Percentiles rank a stretch among this genome's conserved stretches.
These are phyloP conservation scores for Trichogramma dendrolimi DNA, from an alignment of 2,888 invertebrate genomes.

Conservation along the genomic window DNA sequence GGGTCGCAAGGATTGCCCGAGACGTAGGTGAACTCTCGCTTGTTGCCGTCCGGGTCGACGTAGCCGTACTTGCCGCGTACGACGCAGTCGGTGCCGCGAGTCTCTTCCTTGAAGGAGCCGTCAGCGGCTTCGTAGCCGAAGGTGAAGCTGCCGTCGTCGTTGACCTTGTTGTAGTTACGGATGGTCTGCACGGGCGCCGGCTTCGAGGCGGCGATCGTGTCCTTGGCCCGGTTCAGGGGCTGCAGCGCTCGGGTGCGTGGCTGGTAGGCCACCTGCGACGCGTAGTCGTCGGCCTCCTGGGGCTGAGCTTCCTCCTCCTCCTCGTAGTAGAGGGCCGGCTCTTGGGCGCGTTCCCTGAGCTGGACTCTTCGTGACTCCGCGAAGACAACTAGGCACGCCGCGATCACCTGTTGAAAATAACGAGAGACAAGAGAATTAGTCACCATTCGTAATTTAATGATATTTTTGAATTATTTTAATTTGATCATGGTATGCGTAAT, in stretches of 20 bases:
- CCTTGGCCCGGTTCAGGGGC: constrained; percentile 55
- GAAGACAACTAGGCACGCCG: constrained; percentile 42
- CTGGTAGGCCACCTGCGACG: constrained; percentile 40
- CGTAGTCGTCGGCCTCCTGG: constrained; percentile 40
- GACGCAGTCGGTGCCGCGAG: constrained; percentile 79
- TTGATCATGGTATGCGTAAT: too few relatives aligned
- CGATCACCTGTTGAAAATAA: constrained; percentile 39
- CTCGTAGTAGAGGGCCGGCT: constrained; percentile 51
- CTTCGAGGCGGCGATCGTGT: constrained; percentile 56
- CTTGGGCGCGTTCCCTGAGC: constrained; percentile 51
- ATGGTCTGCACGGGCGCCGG: constrained; percentile 78
- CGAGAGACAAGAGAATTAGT: background rate
- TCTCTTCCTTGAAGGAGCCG: constrained; percentile 83
- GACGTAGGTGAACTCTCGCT: constrained; percentile 80
- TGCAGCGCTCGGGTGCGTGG: constrained; percentile 46
- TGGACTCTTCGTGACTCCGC: constrained; percentile 55
- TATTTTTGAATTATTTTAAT: too few relatives aligned
- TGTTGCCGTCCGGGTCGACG: constrained; percentile 81
- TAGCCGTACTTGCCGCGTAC: constrained; percentile 85
- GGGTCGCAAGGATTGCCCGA: constrained; percentile 84
- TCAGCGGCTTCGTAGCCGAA: constrained; percentile 83
- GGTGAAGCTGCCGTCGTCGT: constrained; percentile 80
- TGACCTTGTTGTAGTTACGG: constrained; percentile 76
- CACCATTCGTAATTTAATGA: too few relatives aligned
- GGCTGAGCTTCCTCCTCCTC: constrained; percentile 53